Percentiles rank a stretch among this genome's conserved stretches.
Conservation (phyloP, 2,113 vertebrate genomes). For the Engystomops pustulosus region DNA sequence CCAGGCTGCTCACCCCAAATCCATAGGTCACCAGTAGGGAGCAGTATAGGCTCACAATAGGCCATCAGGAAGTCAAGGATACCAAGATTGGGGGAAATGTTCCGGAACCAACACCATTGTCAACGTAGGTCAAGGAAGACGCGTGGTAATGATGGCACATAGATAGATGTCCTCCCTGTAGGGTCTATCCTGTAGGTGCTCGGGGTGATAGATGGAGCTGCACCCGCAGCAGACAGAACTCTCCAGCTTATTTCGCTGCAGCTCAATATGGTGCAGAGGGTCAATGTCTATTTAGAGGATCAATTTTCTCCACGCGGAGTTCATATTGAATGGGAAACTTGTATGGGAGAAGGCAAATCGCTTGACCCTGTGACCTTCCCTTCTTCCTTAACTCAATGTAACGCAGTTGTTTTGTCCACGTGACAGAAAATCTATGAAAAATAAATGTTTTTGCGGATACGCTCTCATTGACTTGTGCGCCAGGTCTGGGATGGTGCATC, state of each 20-base stretch:
- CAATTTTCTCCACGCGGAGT: not conserved
- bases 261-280: not conserved
- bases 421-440: slow-evolving; percentile 7
- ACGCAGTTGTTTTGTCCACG: not conserved
- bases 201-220: not conserved
- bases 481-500: not conserved
- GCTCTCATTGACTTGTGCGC: not conserved
- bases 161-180: not conserved
- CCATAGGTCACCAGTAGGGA: too few relatives aligned
- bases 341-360: not conserved
- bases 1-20: too few relatives aligned
- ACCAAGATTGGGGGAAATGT: too few relatives aligned
- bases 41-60: too few relatives aligned
- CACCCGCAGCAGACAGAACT: not conserved
- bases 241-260: not conserved
- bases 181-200: not conserved
- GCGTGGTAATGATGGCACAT: too few relatives aligned
- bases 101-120: too few relatives aligned
- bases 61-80: not conserved
- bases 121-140: too few relatives aligned
- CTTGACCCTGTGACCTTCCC: not conserved
- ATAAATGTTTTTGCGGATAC: not conserved
- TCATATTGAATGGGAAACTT: not conserved
- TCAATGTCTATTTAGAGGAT: slow-evolving; percentile 6
- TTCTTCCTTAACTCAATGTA: not conserved